A percentile compares a stretch with the other conserved stretches of the same genome.
These are phyloP conservation scores for Pelvicachromis taeniatus DNA, from an alignment of 2,113 vertebrate species.

Conservation along the genomic window DNA sequence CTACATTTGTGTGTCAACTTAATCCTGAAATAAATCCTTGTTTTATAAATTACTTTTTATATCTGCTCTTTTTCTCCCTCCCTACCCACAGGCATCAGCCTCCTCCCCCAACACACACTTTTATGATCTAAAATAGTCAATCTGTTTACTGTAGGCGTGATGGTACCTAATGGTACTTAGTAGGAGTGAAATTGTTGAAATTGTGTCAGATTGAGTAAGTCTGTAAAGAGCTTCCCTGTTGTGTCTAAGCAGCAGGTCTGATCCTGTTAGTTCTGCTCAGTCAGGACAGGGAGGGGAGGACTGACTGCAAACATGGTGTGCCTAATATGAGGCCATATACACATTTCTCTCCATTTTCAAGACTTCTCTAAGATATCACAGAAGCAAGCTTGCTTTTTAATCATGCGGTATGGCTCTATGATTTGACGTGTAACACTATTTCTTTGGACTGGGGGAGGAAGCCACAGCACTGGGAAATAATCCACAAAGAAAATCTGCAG, in stretches of 20 bases:
- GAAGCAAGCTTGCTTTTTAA: background rate
- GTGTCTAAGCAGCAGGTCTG: slow-evolving; percentile 27
- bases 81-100: background rate
- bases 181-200: slow-evolving; percentile 18
- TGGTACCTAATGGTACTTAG: slow-evolving; percentile 12
- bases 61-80: background rate
- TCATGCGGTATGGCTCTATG: background rate
- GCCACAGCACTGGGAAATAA: background rate
- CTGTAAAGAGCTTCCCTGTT: slow-evolving; percentile 27
- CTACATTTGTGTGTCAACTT: background rate
- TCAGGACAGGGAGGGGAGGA: slow-evolving; percentile 4
- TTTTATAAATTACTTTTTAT: slow-evolving; percentile 21
- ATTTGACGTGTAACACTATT: background rate
- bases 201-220: slow-evolving; percentile 21
- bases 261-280: slow-evolving; percentile 59
- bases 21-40: background rate
- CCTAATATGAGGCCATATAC: background rate
- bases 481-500: background rate
- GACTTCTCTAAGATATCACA: background rate
- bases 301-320: background rate
- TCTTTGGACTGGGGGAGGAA: background rate
- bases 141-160: slow-evolving; percentile 37
- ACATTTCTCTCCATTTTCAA: background rate
- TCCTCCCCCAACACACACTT: background rate
- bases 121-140: slow-evolving; percentile 12